Conservation (phyloP, 1,140 invertebrate species). For the Gryllus bimaculatus region DNA sequence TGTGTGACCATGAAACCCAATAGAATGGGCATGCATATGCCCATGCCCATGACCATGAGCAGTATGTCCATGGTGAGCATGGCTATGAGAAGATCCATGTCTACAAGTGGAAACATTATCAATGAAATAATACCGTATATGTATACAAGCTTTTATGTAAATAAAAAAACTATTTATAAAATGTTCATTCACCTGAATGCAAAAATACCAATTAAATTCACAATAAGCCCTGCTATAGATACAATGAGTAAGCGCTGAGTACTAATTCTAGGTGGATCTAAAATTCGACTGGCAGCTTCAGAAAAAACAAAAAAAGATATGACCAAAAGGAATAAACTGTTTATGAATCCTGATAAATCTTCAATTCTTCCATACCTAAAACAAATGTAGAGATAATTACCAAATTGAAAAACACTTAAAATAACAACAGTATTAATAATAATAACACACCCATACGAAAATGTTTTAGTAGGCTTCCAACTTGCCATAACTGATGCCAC, state of each 20-base stretch:
- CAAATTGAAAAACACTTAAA: background rate
- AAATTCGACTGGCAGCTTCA: constrained; percentile 81
- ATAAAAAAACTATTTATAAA: background rate
- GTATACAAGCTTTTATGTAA: constrained; percentile 63
- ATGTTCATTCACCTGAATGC: constrained; percentile 70
- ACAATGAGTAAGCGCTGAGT: constrained; percentile 85
- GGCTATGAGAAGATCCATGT: background rate
- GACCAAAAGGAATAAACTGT: constrained; percentile 89
- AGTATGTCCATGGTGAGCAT: constrained; percentile 44
- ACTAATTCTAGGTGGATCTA: constrained; percentile 90
- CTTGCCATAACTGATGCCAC: constrained; percentile 85
- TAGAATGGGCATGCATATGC: constrained; percentile 22
- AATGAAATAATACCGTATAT: background rate
- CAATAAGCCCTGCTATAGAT: constrained; percentile 83
- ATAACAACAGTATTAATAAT: background rate
- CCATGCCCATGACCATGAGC: constrained; percentile 41
- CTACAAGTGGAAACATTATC: background rate
- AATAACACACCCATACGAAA: constrained; percentile 87
- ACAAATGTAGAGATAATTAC: background rate
- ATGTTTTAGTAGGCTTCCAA: constrained; percentile 89
- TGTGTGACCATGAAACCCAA: constrained; percentile 35
- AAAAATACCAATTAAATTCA: constrained; percentile 93
- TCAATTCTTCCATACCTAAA: constrained; percentile 58
- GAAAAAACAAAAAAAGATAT: constrained; percentile 95
- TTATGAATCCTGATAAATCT: constrained; percentile 92